A percentile compares a stretch with the other conserved stretches of the same genome.
Conservation (phyloP, 2,888 invertebrate genomes). For the Drosophila picticornis region DNA sequence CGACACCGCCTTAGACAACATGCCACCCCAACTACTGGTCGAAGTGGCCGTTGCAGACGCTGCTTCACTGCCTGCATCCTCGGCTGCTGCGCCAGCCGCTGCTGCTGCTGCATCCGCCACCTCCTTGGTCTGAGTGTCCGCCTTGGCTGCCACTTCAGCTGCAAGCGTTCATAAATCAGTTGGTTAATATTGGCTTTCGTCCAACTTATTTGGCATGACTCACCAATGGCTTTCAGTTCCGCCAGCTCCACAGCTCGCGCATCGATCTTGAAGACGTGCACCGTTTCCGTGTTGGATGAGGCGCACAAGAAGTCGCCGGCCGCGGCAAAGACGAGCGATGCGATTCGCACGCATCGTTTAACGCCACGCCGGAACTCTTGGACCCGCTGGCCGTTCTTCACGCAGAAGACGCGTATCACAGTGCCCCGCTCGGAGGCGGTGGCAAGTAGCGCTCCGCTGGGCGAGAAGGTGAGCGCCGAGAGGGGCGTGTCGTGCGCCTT, state of each 20-base stretch:
- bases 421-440: slow-evolving; percentile 85
- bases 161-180: not conserved
- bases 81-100: not conserved
- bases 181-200: not conserved
- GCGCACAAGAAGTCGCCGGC: slow-evolving; percentile 84
- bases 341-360: slow-evolving; percentile 84
- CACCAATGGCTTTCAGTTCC: slow-evolving; percentile 77
- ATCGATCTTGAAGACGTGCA: slow-evolving; percentile 85
- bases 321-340: slow-evolving; percentile 83
- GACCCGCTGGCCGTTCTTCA: slow-evolving; percentile 84
- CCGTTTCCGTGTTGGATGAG: slow-evolving; percentile 85
- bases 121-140: slow-evolving; percentile 49
- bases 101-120: slow-evolving; percentile 3
- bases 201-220: slow-evolving; percentile 3
- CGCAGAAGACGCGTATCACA: slow-evolving; percentile 85
- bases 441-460: slow-evolving; percentile 83
- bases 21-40: slow-evolving; percentile 82
- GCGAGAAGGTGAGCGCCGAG: slow-evolving; percentile 84
- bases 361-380: slow-evolving; percentile 85
- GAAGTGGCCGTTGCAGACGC: slow-evolving; percentile 33
- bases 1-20: slow-evolving; percentile 84
- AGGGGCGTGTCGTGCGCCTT: slow-evolving; percentile 84
- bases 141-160: slow-evolving; percentile 70
- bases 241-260: slow-evolving; percentile 79
- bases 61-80: slow-evolving; percentile 15